These are phyloP conservation scores for Arenicola marina DNA, from an alignment of 2,888 invertebrate species.

Conservation along the genomic window DNA sequence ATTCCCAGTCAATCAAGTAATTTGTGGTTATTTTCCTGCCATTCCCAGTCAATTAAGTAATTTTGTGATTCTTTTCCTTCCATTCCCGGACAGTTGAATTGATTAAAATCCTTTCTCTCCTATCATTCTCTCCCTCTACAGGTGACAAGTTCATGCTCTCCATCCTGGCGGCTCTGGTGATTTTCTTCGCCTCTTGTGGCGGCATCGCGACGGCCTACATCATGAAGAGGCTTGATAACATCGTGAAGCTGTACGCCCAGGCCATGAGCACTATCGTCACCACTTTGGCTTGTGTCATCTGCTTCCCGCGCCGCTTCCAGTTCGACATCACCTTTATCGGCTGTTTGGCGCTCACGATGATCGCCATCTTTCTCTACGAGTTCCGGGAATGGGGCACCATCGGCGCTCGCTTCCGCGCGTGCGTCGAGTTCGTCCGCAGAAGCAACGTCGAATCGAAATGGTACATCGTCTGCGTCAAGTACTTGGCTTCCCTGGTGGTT, in stretches of 20 bases:
- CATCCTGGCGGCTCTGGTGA: background rate
- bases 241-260: conserved; percentile 17
- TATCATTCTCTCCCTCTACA: background rate
- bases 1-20: too few relatives aligned
- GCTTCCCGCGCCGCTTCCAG: conserved; percentile 14
- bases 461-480: background rate
- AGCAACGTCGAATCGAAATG: background rate
- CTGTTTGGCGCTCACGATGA: conserved; percentile 8
- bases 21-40: too few relatives aligned
- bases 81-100: background rate
- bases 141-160: background rate
- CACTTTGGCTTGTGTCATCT: conserved; percentile 8
- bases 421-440: background rate
- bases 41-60: too few relatives aligned
- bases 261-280: conserved; percentile 10
- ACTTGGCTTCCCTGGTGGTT: background rate
- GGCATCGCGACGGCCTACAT: conserved; percentile 17
- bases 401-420: background rate
- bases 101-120: background rate
- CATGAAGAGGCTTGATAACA: conserved; percentile 19
- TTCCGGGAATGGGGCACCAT: background rate
- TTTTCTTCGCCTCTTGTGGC: background rate
- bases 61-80: too few relatives aligned
- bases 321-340: conserved; percentile 11
- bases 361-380: conserved; percentile 16